Evolutionary conservation across 2,888 invertebrate genomes (phyloP), one percentile per base, ranked within the genome.

Genomic region (Teinopalpus imperialis): DNA sequence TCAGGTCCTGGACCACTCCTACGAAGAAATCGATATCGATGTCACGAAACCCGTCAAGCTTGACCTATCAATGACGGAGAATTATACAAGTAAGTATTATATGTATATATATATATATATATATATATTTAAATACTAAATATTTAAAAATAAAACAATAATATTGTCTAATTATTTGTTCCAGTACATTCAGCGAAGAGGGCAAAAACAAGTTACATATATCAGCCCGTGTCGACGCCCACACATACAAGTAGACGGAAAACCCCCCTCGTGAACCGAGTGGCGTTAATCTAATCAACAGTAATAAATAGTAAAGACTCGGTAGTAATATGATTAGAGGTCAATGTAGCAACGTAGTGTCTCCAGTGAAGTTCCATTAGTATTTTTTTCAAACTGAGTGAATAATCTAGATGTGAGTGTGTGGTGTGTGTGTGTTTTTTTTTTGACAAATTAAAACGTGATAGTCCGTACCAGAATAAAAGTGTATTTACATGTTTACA

Each of bases 11-110:
- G 93, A 93, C 59, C 92, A 92, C 49, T 87, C 94, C 1, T 95
- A 94, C 69, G 94, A 94, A 69, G 93, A 93, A 59, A 90, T 94
- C 37, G 94, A 94, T 52, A 93, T 94, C 54, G 94, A 94, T 51
- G 91, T 90, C 53, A 86, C 79, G 63, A 91, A 89, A 61, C 90
- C 85, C 32, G 81, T 90, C 59, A 92, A 90, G 65, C 89, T 85
- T 71, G 90, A 90, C 68, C 82, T 90, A 54, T 91, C 71, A 61
- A 81, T 85, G 89, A 90, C 90, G 69, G 76, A 92, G 89, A 83
- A 90, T 90, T 79, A 80, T 61, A 72, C 80, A 50, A 73, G 86
- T 86, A 64, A 81, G 85, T 76, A 49, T 18, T 8, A n/a, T n/a
- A n/a, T n/a, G n/a, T n/a, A n/a, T n/a, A n/a, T n/a, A n/a, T n/a